These are phyloP conservation scores for Probosciger aterrimus DNA, from an alignment of 2,113 vertebrate genomes.

Conservation along the genomic window DNA sequence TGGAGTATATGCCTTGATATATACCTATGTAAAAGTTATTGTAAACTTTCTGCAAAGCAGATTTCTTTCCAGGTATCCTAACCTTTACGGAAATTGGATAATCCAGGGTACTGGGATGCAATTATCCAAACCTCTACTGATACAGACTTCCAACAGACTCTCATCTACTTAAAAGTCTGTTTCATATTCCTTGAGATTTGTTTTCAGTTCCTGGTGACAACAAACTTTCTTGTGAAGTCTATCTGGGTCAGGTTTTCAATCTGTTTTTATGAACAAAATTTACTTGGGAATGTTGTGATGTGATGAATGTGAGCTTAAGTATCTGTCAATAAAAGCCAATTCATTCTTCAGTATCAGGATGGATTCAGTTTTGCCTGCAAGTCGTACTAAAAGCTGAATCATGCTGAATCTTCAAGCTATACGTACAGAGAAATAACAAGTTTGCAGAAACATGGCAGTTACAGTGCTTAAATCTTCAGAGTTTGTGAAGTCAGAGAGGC, in stretches of 20 bases:
- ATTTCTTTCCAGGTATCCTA: neutral
- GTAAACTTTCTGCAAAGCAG: neutral
- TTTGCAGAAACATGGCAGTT: neutral
- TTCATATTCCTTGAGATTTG: slow-evolving; percentile 9
- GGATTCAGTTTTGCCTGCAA: neutral
- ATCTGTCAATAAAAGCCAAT: slow-evolving; percentile 25
- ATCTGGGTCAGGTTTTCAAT: slow-evolving; percentile 49
- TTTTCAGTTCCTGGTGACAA: slow-evolving; percentile 33
- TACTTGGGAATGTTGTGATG: neutral
- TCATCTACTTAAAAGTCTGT: neutral
- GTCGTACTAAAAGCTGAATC: neutral
- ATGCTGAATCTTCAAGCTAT: neutral
- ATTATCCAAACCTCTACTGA: neutral
- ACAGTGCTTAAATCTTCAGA: neutral
- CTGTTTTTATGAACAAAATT: slow-evolving; percentile 31
- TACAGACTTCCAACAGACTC: neutral
- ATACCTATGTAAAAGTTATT: neutral
- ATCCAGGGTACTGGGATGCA: neutral
- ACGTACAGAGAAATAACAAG: neutral
- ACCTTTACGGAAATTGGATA: neutral
- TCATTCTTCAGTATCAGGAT: neutral
- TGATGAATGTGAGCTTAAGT: slow-evolving; percentile 39
- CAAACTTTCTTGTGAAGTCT: slow-evolving; percentile 43
- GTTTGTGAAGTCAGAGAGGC: neutral
- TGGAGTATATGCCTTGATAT: neutral